phyloP scores from a whole-genome alignment of 2,888 invertebrate genomes.

The Plagiodera versicolora region DNA sequence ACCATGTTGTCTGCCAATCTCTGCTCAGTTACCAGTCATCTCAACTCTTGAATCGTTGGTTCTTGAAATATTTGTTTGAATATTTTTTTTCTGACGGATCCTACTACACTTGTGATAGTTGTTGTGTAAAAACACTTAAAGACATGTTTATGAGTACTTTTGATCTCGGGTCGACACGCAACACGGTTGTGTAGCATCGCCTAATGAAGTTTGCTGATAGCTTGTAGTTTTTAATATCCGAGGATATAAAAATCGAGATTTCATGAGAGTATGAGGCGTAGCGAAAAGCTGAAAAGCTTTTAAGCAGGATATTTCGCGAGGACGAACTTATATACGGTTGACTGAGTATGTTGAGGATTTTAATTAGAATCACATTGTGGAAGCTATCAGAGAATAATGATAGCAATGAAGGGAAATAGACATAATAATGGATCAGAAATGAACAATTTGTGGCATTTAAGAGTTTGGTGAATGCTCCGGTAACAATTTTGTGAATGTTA shows the following conservation, averaged over 20 bases:
- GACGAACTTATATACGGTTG: not conserved
- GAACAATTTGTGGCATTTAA: no score
- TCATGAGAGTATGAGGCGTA: slow-evolving; percentile 9
- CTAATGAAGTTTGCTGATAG: slow-evolving; percentile 9
- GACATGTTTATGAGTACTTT: not conserved
- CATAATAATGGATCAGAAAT: no score
- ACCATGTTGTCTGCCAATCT: not conserved
- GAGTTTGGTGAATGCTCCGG: no score
- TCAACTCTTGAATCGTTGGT: no score
- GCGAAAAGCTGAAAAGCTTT: not conserved
- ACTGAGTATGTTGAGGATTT: not conserved
- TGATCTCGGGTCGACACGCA: not conserved
- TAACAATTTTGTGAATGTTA: no score
- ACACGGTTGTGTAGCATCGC: not conserved
- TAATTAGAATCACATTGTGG: not conserved
- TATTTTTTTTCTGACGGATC: no score
- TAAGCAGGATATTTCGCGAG: not conserved
- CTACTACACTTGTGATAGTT: no score
- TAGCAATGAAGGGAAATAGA: no score
- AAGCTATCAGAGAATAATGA: not conserved
- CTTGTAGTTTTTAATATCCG: not conserved
- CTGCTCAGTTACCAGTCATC: no score
- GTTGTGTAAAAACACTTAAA: not conserved
- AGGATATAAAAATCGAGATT: slow-evolving; percentile 6
- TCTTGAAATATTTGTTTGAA: no score